These are phyloP conservation scores for Mactromeris polynyma DNA, from an alignment of 2,888 invertebrate genomes.

Conservation along the genomic window DNA sequence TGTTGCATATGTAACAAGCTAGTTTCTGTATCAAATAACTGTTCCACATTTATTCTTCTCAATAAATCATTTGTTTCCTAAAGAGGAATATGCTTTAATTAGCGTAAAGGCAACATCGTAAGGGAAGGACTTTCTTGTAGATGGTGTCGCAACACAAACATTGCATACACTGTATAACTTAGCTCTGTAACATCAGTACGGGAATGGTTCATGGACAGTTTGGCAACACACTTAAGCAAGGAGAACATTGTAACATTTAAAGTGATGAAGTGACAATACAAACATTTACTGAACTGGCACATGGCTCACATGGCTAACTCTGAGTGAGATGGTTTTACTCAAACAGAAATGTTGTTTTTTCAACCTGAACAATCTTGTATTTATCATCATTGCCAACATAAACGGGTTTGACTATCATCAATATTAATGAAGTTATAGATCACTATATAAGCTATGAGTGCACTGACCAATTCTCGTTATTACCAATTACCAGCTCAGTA, in stretches of 20 bases:
- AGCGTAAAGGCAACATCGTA: neutral
- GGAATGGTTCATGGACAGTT: too few relatives aligned
- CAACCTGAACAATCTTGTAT: too few relatives aligned
- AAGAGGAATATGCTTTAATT: neutral
- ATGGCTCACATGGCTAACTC: too few relatives aligned
- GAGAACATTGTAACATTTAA: too few relatives aligned
- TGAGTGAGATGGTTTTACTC: too few relatives aligned
- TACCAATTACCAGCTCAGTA: neutral
- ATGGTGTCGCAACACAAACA: too few relatives aligned
- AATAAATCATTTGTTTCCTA: neutral
- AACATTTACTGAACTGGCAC: too few relatives aligned
- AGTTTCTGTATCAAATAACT: neutral
- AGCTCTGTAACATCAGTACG: too few relatives aligned
- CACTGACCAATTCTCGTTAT: neutral
- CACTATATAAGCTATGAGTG: neutral
- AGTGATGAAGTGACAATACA: too few relatives aligned
- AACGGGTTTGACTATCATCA: neutral
- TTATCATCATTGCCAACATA: neutral
- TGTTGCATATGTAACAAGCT: neutral
- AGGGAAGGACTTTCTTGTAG: neutral
- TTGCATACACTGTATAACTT: too few relatives aligned
- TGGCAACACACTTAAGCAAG: too few relatives aligned
- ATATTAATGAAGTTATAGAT: neutral
- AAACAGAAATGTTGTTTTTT: too few relatives aligned
- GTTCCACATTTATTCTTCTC: neutral